Evolutionary conservation across 2,888 invertebrate species (phyloP).

Genomic region (Gastrophysa polygoni): DNA sequence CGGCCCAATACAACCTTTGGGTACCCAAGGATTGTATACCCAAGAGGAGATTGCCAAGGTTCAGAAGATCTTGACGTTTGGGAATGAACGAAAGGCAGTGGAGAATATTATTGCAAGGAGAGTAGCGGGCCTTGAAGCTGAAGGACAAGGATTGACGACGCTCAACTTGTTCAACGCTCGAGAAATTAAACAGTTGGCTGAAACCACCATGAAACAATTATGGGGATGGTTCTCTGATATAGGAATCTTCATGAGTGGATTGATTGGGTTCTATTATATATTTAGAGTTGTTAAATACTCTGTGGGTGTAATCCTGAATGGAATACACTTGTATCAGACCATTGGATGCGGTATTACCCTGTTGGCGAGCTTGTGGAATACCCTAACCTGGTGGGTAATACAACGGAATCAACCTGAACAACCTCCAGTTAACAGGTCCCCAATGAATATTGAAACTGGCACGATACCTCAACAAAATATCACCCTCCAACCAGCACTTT

Average conservation of each 20-base stretch:
- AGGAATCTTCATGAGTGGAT: constrained; percentile 18
- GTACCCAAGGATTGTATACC: constrained; percentile 27
- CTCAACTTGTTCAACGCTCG: constrained; percentile 22
- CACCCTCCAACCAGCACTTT: background rate
- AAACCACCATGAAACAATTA: constrained; percentile 20
- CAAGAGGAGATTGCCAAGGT: constrained; percentile 30
- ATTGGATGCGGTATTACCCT: constrained; percentile 21
- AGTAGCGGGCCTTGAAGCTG: constrained; percentile 25
- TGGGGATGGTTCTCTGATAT: constrained; percentile 29
- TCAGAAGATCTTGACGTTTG: constrained; percentile 24
- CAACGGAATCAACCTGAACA: background rate
- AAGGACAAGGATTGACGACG: constrained; percentile 24
- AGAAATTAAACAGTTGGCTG: constrained; percentile 26
- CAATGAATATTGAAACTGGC: background rate
- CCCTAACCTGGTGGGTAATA: constrained; percentile 21
- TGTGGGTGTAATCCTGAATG: constrained; percentile 20
- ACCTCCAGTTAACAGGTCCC: too few relatives aligned
- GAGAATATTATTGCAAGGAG: constrained; percentile 30
- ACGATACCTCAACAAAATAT: background rate
- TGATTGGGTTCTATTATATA: constrained; percentile 28
- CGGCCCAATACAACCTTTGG: constrained; percentile 31
- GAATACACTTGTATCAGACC: constrained; percentile 22
- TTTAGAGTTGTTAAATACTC: constrained; percentile 19
- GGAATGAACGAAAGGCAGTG: constrained; percentile 28
- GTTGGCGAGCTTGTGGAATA: constrained; percentile 22